Evolutionary conservation across 2,113 vertebrate genomes (phyloP).

Genomic region (Vidua macroura): DNA sequence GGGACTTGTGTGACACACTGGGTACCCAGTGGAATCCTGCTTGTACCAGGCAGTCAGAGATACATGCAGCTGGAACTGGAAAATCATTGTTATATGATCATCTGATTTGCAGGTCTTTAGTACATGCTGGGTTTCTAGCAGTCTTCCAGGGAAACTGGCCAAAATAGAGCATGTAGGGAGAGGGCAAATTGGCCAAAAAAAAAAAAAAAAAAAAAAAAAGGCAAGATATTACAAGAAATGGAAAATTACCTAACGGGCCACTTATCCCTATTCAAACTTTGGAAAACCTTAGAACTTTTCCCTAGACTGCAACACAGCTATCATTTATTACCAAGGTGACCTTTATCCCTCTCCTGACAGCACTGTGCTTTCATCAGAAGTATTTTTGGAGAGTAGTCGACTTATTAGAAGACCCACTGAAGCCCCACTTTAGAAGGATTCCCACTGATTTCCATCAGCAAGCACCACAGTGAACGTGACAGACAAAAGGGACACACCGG

Average conservation of each 20-base stretch:
- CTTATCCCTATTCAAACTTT: not conserved
- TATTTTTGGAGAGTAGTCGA: not conserved
- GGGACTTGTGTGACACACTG: not conserved
- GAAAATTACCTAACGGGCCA: slow-evolving; percentile 19
- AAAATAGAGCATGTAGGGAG: not conserved
- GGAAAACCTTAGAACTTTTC: not conserved
- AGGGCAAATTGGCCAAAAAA: not conserved
- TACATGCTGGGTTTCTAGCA: not conserved
- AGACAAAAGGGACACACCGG: not conserved
- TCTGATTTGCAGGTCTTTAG: not conserved
- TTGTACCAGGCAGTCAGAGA: not conserved
- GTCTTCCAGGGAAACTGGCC: not conserved
- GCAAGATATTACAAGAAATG: not conserved
- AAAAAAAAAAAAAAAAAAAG: not conserved
- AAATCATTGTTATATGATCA: not conserved
- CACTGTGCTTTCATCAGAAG: not conserved
- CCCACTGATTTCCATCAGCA: not conserved
- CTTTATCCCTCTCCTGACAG: not conserved
- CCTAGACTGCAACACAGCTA: not conserved
- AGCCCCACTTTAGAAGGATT: not conserved
- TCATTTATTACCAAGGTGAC: slow-evolving; percentile 16
- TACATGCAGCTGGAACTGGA: not conserved
- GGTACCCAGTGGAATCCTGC: not conserved
- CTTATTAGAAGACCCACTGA: not conserved
- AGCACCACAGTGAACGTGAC: not conserved